phyloP scores from a whole-genome alignment of 2,113 vertebrate species.

The Columba livia region DNA sequence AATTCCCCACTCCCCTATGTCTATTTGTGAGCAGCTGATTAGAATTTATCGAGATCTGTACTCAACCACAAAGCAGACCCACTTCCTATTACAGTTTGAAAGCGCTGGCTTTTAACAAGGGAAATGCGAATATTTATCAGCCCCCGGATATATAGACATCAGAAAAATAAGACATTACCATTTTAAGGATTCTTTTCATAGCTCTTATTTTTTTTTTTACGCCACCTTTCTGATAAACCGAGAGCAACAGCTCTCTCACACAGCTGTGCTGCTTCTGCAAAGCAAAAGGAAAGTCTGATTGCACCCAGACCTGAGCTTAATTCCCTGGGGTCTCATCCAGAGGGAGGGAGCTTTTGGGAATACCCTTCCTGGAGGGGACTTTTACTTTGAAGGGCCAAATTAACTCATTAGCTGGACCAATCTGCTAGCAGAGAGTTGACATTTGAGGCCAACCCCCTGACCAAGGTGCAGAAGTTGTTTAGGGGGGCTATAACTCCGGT shows the following conservation, averaged over 20 bases:
- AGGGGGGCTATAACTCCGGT: rapidly evolving
- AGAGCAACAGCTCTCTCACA: not conserved
- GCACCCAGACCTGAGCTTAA: not conserved
- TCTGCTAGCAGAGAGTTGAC: not conserved
- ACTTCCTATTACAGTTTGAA: not conserved
- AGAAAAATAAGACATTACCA: not conserved
- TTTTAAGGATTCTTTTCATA: not conserved
- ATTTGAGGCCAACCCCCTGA: rapidly evolving
- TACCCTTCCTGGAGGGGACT: not conserved
- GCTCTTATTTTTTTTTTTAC: not conserved
- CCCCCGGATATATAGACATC: not conserved
- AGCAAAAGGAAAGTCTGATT: not conserved
- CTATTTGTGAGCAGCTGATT: slow-evolving; percentile 1
- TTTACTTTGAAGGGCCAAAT: not conserved
- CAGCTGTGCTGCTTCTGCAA: rapidly evolving
- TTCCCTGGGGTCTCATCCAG: rapidly evolving
- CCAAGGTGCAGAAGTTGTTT: not conserved
- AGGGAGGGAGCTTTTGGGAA: rapidly evolving
- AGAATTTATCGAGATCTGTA: slow-evolving; percentile 13
- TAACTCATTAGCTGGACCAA: not conserved
- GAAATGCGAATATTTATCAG: not conserved
- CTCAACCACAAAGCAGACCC: not conserved
- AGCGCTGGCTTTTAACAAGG: not conserved
- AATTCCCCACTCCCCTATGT: not conserved
- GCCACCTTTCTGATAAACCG: not conserved